Evolutionary conservation across 2,797 vertebrate genomes (phyloP), one percentile per base, ranked within the genome.

Genomic region (Gallinago stenura): DNA sequence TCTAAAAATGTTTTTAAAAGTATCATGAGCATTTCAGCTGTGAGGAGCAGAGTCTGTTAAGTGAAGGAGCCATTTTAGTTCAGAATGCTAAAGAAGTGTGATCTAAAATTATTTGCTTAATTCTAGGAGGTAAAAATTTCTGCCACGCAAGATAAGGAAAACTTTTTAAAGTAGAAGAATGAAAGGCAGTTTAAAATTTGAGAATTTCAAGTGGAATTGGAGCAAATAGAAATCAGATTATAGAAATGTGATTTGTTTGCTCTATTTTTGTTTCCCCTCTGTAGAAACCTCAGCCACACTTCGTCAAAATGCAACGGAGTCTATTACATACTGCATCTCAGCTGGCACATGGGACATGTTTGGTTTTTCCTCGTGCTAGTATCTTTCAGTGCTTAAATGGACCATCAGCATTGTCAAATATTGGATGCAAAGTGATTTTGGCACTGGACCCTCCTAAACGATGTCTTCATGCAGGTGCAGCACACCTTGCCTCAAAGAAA

Each of bases 241-340:
- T 4, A 84, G 60, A 83, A 90, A 65, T 83, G 66, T 15, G 53
- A 7, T 71, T 77, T 75, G 6, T 72, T 93, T 80, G 43, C 16
- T 68, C 26, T 81, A n/a, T 62, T 68, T 8, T 53, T 93, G 54
- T 93, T 91, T 96, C 51, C 83, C 90, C 15, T 97, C 80, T 92
- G 0, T 41, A 98, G 98, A 95, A 96, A 61, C 53, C 79, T 93
- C 94, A 86, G 50, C 78, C 50, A 61, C 70, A 30, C 24, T 81
- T 92, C 25, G 82, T 80, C 94, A 98, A 85, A 92, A 98, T 99
- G 98, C 98, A 98, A 28, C 96, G 97, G 94, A 90, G 98, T 83
- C 53, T 98, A 28, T 93, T 96, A n/a, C 95, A 64, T 30, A 78
- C 97, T 85, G 94, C 95, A 5, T 96, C 98, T 92, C 98, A 90